These are phyloP conservation scores for Lordiphosa fenestrarum DNA, from an alignment of 2,888 invertebrate species.

Conservation along the genomic window DNA sequence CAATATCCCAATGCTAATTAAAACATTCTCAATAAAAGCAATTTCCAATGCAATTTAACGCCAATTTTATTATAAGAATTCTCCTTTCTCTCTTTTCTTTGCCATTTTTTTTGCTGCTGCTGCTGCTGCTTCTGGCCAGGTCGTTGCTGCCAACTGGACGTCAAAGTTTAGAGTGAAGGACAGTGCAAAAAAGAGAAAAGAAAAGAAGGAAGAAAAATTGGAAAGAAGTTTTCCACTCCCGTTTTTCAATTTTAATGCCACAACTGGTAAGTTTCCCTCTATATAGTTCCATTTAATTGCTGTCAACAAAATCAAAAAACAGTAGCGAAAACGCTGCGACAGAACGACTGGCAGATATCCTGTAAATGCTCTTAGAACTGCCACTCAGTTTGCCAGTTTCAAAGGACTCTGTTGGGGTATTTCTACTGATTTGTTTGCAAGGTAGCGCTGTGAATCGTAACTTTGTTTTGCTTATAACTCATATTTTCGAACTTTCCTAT, in stretches of 20 bases:
- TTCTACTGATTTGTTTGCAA: too few species aligned
- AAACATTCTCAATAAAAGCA: conserved; percentile 47
- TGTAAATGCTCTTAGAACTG: too few species aligned
- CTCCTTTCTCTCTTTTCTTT: conserved; percentile 5
- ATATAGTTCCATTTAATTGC: not conserved
- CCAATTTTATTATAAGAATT: conserved; percentile 31
- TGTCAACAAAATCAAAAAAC: conserved; percentile 2
- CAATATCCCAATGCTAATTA: conserved; percentile 44
- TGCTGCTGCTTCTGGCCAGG: not conserved
- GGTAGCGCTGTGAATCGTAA: too few species aligned
- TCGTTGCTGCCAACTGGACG: not conserved
- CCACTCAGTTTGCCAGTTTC: too few species aligned
- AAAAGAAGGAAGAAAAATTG: conserved; percentile 3
- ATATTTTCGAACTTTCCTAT: too few species aligned
- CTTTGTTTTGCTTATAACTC: too few species aligned
- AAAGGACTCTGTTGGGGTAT: too few species aligned
- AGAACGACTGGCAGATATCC: too few species aligned
- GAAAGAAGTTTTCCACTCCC: not conserved
- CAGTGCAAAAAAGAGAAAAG: conserved; percentile 9
- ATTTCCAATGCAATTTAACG: conserved; percentile 46
- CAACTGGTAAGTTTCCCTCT: conserved; percentile 27
- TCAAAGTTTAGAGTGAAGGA: conserved; percentile 23
- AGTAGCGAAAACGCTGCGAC: too few species aligned
- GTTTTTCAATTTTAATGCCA: too few species aligned
- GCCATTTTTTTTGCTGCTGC: not conserved